These are phyloP conservation scores for Rhopilema esculentum DNA, from an alignment of 30 jellyfish, hydroid and myxozoan genomes.

Conservation along the genomic window DNA sequence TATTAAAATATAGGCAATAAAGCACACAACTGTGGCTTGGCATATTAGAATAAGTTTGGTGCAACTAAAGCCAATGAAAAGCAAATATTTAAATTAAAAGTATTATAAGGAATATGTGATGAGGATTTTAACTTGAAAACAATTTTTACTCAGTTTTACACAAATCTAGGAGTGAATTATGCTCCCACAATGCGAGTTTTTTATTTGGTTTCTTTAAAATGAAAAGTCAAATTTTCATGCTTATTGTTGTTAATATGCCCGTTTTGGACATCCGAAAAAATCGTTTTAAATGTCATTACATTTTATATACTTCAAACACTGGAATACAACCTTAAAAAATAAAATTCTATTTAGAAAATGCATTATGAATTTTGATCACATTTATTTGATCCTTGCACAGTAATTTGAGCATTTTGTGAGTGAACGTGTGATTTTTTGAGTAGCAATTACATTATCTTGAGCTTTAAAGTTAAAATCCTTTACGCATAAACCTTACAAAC, in stretches of 20 bases:
- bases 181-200: background rate
- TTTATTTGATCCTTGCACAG: background rate
- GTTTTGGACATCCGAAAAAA: background rate
- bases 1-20: too few relatives aligned
- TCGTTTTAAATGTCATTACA: background rate
- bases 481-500: slow-evolving; percentile 37
- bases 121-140: slow-evolving; percentile 49
- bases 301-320: background rate
- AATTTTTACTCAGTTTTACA: background rate
- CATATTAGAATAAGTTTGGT: background rate
- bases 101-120: slow-evolving; percentile 35
- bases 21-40: too few relatives aligned
- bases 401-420: too few relatives aligned
- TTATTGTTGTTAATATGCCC: background rate
- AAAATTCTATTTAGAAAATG: background rate
- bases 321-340: background rate
- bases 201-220: background rate
- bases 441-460: background rate
- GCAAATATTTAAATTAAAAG: background rate
- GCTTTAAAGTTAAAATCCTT: slow-evolving; percentile 58
- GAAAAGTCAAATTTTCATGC: background rate
- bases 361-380: background rate
- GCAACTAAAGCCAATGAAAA: background rate
- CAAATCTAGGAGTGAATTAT: background rate
- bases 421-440: background rate